Base-by-base conservation (phyloP, 2,113 vertebrate species). In the Lampris incognitus region DNA sequence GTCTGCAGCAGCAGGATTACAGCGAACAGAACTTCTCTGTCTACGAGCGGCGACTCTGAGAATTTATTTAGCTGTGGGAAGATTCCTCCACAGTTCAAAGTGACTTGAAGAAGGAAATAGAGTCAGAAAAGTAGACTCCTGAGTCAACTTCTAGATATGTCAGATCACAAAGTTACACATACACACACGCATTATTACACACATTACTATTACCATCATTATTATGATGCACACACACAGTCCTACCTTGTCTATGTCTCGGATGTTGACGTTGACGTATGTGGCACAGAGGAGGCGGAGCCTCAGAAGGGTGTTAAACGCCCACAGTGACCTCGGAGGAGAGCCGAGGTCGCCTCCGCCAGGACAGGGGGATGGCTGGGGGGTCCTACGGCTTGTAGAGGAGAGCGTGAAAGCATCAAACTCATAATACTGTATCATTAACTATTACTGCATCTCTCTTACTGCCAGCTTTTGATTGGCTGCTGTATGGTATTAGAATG, bases 201-300 rank as follows among this genome's bases (percentile, higher is more conserved):
- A 93, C 92, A 91, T 92, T 24, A 24, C 24, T 24, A 24, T 24
- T 24, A 24, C 24, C 24, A 24, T 24, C 52, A 54, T 11, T 6
- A 51, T n/a, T 5, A 2, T 5, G 11, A 51, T 4, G 36, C 24
- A 69, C 52, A 57, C 41, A 72, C 69, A 72, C 57, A 61, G 57
- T 61, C 56, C 57, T 46, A 91, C 95, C 94, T 95, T 95, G 78
- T 95, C 95, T 0, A 95, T 95, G 75, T 95, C 95, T 44, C 95
- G 69, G 83, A 95, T 94, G 91, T 95, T 95, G 69, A 95, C 95
- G 24, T 95, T 95, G 57, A 95, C 94, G 24, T 95, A 95, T 3
- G 94, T 95, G 68, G 95, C 94, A 1, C 94, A 95, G 39, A 95
- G 92, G 52, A 95, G 91, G 0, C 93, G 89, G 3, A 94, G 87